Percentiles rank a stretch among this genome's conserved stretches.
These are phyloP conservation scores for Catharus fuscescens DNA, from an alignment of 2,113 vertebrate species.

Conservation along the genomic window DNA sequence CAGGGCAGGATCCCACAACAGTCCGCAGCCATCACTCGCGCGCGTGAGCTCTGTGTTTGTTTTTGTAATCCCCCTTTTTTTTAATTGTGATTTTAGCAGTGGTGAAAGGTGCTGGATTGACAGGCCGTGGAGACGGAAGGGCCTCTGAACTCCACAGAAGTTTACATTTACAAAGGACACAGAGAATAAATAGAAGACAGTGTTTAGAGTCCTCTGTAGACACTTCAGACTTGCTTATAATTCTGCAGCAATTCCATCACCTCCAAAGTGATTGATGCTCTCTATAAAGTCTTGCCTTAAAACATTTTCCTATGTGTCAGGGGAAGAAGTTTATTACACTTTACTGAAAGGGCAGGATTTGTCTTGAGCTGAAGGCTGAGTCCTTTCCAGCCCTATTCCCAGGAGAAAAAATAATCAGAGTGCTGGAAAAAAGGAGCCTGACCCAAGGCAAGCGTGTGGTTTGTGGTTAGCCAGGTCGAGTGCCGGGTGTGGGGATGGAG, in stretches of 20 bases:
- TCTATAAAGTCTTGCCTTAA: conserved; percentile 68
- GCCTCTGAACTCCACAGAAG: conserved; percentile 56
- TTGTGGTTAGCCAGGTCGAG: background rate
- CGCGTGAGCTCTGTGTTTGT: conserved; percentile 39
- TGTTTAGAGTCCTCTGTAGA: conserved; percentile 75
- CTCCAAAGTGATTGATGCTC: conserved; percentile 63
- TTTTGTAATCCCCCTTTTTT: conserved; percentile 61
- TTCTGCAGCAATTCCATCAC: conserved; percentile 69
- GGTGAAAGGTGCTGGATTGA: conserved; percentile 70
- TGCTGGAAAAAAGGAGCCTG: background rate
- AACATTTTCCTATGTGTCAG: conserved; percentile 60
- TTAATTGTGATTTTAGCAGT: conserved; percentile 59
- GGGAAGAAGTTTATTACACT: conserved; percentile 56
- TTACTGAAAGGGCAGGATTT: conserved; percentile 35
- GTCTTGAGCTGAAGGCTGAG: background rate
- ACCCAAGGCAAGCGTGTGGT: background rate
- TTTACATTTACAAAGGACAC: conserved; percentile 74
- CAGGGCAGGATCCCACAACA: background rate
- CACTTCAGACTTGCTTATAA: conserved; percentile 74
- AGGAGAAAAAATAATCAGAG: background rate
- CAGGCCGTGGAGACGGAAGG: conserved; percentile 57
- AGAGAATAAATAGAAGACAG: conserved; percentile 71
- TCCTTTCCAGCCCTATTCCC: conserved; percentile 6
- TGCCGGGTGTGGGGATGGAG: background rate
- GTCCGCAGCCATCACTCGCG: background rate